Evolutionary conservation across 2,113 vertebrate species (phyloP), one percentile per base, ranked within the genome.

Genomic region (Oryctolagus cuniculus): DNA sequence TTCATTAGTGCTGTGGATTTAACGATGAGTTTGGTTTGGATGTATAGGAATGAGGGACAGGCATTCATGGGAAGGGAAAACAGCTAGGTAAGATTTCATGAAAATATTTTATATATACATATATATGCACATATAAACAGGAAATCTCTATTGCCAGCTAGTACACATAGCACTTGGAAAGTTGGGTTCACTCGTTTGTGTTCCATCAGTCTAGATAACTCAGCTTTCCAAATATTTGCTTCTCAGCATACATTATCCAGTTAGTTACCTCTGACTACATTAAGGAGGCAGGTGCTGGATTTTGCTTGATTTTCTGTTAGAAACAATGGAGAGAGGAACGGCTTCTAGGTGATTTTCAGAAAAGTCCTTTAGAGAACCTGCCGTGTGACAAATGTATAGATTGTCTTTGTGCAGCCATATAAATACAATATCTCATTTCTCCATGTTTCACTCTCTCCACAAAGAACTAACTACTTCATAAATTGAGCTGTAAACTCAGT

Each of bases 271-370:
- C 31, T 87, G 80, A 31, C 24, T 86, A 58, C 75, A 93, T 90
- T 91, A 95, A 95, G 70, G 19, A 86, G 66, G 34, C 58, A 79
- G 31, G 89, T 74, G 49, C 22, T 89, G 44, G 2, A 66, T 44
- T 58, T 25, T 17, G 22, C 10, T 66, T 29, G 51, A 12, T 27
- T 78, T 81, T 90, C 27, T 69, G 4, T 75, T 79, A 87, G 58
- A 61, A 91, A 38, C 49, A 90, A 3, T 27, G 29, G 38, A 63
- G 16, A 4, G 8, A 34, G 27, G 4, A 73, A 77, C 63, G 17
- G 90, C 38, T 94, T 73, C 34, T 87, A 70, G 49, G n/a, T 88
- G 27, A 31, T 70, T 93, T 80, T 63, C 63, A 90, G 63, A 89
- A 88, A 90, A 70, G 78, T 10, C 34, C 73, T 34, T 49, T 63